Percentiles rank a stretch among this genome's conserved stretches.
Conservation (phyloP, 2,888 invertebrate species). For the Agrotis ipsilon region DNA sequence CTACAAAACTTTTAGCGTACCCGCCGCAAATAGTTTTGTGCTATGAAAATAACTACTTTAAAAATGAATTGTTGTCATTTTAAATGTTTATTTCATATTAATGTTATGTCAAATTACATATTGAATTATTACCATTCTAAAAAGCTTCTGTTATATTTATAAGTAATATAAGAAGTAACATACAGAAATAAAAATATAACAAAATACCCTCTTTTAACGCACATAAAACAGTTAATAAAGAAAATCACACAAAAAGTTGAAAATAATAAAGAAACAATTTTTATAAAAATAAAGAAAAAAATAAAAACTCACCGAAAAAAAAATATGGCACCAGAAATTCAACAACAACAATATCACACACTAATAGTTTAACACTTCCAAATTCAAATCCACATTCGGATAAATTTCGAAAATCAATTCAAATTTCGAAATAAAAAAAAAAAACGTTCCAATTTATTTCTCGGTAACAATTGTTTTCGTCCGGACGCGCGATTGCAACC, state of each 20-base stretch:
- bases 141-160: no score
- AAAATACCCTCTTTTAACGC: background rate
- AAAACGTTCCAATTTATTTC: background rate
- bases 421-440: background rate
- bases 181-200: no score
- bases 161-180: no score
- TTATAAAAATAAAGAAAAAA: background rate
- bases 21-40: no score
- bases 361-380: conserved; percentile 23
- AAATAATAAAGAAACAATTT: background rate
- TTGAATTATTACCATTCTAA: no score
- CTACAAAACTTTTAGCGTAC: no score
- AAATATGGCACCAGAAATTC: background rate
- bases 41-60: no score
- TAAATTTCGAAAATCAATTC: background rate
- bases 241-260: no score
- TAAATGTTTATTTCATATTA: no score
- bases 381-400: conserved; percentile 19
- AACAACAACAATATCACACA: conserved; percentile 24
- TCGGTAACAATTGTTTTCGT: conserved; percentile 9
- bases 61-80: no score
- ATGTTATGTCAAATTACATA: no score
- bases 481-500: conserved; percentile 31
- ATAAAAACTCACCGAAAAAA: conserved; percentile 17
- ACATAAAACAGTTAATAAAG: background rate